Base-by-base conservation (phyloP, 1,140 invertebrate species). In the Cyphomyrmex costatus region DNA sequence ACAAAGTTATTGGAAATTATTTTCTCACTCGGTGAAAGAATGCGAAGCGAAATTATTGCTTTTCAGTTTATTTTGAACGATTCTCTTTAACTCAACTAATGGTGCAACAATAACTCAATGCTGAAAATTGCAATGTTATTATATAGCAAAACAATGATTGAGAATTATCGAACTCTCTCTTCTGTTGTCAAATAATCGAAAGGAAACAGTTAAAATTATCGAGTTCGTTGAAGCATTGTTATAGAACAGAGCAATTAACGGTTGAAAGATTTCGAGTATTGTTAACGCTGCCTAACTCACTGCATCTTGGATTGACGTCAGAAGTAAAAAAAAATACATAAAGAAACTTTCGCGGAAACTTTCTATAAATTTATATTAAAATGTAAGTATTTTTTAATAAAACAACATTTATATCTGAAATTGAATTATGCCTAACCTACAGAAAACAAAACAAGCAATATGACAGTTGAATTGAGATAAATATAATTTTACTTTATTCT, bases 1-100 rank as follows among this genome's bases (percentile, higher is more conserved):
- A 12, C 33, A 5, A 58, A 60, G 36, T 74, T 60, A 74, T 21
- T 46, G 42, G 68, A 61, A 60, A 60, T 83, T 58, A 66, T 6
- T 33, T 24, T 24, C 36, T 4, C 16, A 33, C 21, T 2, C 53
- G 21, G 2, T 24, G 19, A 60, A 83, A 74, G 68, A 61, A 73
- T 49, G 53, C 42, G 53, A 33, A 14, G 33, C 51, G 14, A 30
- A 21, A 5, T 16, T n/a, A 24, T 61, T 16, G 12, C 30, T n/a
- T 33, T 27, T 27, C 8, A 30, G 21, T 8, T 49, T 30, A 30
- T 73, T 61, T 63, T 58, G 5, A 7, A 30, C 12, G 2, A 65
- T 14, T 78, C 65, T 46, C 60, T 46, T 73, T 6, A 14, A 21
- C 24, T 60, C 14, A 6, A 7, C 2, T 36, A 36, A 36, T 42